phyloP scores from a whole-genome alignment of 1,140 invertebrate genomes.

The Ips typographus region DNA sequence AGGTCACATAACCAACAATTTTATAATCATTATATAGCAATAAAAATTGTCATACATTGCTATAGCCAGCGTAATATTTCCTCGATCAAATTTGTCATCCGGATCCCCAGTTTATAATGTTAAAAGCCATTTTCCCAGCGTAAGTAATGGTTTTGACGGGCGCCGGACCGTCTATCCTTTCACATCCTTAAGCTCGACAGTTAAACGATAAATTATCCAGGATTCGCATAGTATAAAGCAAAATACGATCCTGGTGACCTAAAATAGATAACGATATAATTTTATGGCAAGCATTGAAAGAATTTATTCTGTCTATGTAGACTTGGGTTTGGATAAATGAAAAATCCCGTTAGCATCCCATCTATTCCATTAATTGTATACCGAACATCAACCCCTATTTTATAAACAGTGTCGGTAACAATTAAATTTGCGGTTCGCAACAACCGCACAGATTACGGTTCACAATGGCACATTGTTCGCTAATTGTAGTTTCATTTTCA shows the following conservation, averaged over 20 bases:
- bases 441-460: background rate
- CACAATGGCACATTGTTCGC: slow-evolving; percentile 7
- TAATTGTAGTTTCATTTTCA: slow-evolving; percentile 11
- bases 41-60: no score
- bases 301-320: background rate
- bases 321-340: no score
- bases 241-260: background rate
- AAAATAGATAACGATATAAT: slow-evolving; percentile 3
- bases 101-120: background rate
- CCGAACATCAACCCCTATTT: background rate
- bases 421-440: background rate
- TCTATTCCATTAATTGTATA: no score
- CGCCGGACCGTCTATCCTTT: slow-evolving; percentile 11
- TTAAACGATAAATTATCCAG: slow-evolving; percentile 10
- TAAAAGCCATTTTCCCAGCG: background rate
- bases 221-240: slow-evolving; percentile 5
- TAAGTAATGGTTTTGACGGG: slow-evolving; percentile 10
- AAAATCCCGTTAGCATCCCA: no score
- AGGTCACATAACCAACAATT: no score
- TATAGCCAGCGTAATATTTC: no score
- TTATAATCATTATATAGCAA: no score
- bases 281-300: background rate
- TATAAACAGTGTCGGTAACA: background rate
- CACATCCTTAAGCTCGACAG: background rate
- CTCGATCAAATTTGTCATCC: no score